Conservation (phyloP, 2,113 vertebrate genomes). For the Rutilus rutilus region DNA sequence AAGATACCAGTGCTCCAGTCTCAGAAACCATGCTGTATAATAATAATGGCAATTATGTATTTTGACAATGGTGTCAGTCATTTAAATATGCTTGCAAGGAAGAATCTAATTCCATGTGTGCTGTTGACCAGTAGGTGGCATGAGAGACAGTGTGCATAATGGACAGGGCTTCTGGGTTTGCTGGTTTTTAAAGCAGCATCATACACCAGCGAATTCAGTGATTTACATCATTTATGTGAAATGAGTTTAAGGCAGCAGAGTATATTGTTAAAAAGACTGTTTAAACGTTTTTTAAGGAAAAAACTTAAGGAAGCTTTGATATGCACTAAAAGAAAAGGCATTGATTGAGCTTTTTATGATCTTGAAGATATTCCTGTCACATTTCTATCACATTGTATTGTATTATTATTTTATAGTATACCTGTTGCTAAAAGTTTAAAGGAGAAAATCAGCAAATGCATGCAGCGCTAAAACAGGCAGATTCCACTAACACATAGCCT, state of each 20-base stretch:
- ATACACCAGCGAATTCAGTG: neutral
- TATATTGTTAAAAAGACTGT: neutral
- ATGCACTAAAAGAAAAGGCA: too few species aligned
- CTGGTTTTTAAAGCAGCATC: neutral
- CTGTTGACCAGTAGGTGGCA: constrained; percentile 55
- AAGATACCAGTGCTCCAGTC: neutral
- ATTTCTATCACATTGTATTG: neutral
- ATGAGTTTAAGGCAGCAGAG: neutral
- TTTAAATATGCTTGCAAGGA: neutral
- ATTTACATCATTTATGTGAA: neutral
- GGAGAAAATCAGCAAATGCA: neutral
- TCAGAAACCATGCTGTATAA: neutral
- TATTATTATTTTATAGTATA: neutral
- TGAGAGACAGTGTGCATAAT: constrained; percentile 34
- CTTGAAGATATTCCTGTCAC: neutral
- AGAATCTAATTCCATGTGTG: neutral
- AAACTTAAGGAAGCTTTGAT: neutral
- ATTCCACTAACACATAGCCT: neutral
- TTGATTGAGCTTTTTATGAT: neutral
- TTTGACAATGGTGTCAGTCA: neutral
- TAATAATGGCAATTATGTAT: too few species aligned
- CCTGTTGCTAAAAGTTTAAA: neutral
- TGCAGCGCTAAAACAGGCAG: neutral
- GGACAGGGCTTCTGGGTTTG: neutral
- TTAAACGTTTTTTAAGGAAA: neutral